These are phyloP conservation scores for Stegostoma tigrinum DNA, from an alignment of 2,113 vertebrate species.

Conservation along the genomic window DNA sequence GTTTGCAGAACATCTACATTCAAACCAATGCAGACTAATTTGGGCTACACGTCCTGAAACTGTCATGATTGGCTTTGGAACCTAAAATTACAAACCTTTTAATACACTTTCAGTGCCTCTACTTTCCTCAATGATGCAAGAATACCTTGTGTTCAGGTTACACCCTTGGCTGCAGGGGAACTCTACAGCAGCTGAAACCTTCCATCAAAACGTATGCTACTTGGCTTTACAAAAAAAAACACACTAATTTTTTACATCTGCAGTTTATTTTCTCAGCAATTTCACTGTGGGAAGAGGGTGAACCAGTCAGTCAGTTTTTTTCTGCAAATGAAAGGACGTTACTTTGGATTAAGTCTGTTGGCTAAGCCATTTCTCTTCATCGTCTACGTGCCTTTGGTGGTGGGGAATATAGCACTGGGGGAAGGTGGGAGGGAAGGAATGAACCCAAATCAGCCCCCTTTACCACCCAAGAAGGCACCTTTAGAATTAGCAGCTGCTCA, in stretches of 20 bases:
- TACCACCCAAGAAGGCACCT: background rate
- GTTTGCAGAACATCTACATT: background rate
- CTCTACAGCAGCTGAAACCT: background rate
- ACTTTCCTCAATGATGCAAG: background rate
- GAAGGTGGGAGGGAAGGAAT: background rate
- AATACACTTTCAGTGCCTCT: background rate
- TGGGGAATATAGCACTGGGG: background rate
- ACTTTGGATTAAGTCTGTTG: background rate
- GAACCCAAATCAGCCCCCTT: background rate
- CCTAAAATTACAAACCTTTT: background rate
- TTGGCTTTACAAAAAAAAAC: too few species aligned
- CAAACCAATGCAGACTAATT: background rate
- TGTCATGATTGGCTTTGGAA: background rate
- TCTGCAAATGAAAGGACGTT: background rate
- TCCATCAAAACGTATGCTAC: background rate
- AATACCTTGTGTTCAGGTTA: background rate
- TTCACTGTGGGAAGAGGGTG: too few species aligned
- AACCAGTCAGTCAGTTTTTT: too few species aligned
- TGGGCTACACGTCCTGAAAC: background rate
- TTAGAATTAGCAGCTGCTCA: background rate
- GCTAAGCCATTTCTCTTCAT: background rate
- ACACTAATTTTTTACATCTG: background rate
- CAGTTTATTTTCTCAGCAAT: too few species aligned
- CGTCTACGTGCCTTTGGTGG: background rate
- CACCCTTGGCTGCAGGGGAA: background rate